Evolutionary conservation across 2,797 vertebrate genomes (phyloP).

Genomic region (Smutsia gigantea): DNA sequence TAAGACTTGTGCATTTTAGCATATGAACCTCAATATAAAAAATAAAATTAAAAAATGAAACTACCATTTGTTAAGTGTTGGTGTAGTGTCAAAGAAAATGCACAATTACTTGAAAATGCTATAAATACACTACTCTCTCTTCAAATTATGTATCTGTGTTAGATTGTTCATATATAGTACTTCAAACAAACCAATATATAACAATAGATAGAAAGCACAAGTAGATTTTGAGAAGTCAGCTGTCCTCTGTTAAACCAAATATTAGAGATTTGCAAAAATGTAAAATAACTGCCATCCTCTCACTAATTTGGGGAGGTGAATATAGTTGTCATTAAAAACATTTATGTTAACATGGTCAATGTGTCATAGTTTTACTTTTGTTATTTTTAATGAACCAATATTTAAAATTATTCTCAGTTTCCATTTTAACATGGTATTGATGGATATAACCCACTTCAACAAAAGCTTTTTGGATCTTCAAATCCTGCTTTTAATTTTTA

Average conservation of each 20-base stretch:
- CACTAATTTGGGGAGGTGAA: not conserved
- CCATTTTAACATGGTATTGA: not conserved
- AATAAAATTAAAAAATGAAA: too few species aligned
- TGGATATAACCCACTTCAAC: not conserved
- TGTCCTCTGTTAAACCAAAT: not conserved
- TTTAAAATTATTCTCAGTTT: not conserved
- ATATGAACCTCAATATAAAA: too few species aligned
- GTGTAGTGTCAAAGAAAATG: not conserved
- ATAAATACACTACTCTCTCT: not conserved
- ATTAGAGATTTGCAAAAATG: not conserved
- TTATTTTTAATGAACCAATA: constrained; percentile 23
- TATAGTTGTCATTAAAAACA: not conserved
- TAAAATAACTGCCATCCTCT: not conserved
- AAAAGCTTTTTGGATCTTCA: not conserved
- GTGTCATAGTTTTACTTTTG: not conserved
- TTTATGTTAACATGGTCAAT: not conserved
- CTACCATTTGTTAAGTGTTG: not conserved
- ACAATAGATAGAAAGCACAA: constrained; percentile 17
- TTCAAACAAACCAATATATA: not conserved
- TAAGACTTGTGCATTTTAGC: too few species aligned
- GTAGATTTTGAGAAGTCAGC: not conserved
- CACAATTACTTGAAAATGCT: not conserved
- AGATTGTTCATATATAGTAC: not conserved
- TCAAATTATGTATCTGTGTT: not conserved
- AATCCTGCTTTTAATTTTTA: not conserved